Conservation (phyloP, 2,113 vertebrate genomes). For the Cottus gobio region DNA sequence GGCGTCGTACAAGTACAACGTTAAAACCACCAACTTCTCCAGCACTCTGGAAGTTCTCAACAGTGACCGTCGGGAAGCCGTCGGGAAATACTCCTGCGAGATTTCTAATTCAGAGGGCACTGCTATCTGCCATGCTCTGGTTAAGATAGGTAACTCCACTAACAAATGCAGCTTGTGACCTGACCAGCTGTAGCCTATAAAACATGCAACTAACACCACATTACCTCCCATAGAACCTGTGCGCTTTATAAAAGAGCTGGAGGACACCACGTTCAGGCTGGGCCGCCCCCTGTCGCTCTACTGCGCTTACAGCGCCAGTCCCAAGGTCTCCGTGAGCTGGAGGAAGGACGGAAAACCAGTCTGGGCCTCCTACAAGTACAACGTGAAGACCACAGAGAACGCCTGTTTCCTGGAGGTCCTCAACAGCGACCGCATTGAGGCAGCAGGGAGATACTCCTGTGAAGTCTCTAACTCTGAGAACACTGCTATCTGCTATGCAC, state of each 20-base stretch:
- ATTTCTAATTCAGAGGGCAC: constrained; percentile 87
- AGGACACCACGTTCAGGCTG: constrained; percentile 72
- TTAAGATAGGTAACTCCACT: constrained; percentile 78
- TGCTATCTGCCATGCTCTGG: constrained; percentile 87
- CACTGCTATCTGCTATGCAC: constrained; percentile 85
- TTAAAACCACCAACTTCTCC: constrained; percentile 79
- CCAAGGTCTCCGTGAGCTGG: constrained; percentile 86
- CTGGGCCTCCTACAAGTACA: constrained; percentile 78
- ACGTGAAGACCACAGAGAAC: constrained; percentile 78
- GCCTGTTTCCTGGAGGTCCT: constrained; percentile 85
- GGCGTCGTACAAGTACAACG: constrained; percentile 74
- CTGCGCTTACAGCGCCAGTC: constrained; percentile 81
- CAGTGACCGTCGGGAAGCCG: constrained; percentile 79
- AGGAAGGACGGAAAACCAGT: constrained; percentile 88
- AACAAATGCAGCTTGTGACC: neutral
- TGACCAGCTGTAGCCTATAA: neutral
- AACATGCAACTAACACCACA: constrained; percentile 13
- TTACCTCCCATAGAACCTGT: constrained; percentile 54
- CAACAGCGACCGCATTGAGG: constrained; percentile 82
- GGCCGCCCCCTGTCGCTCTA: constrained; percentile 54
- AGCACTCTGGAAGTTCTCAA: constrained; percentile 85
- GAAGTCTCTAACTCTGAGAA: constrained; percentile 88
- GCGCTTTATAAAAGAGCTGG: constrained; percentile 62
- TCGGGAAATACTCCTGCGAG: constrained; percentile 88
- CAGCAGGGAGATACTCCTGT: constrained; percentile 87